These are phyloP conservation scores for Phyto melanocephala DNA, from an alignment of 2,888 invertebrate species.

Conservation along the genomic window DNA sequence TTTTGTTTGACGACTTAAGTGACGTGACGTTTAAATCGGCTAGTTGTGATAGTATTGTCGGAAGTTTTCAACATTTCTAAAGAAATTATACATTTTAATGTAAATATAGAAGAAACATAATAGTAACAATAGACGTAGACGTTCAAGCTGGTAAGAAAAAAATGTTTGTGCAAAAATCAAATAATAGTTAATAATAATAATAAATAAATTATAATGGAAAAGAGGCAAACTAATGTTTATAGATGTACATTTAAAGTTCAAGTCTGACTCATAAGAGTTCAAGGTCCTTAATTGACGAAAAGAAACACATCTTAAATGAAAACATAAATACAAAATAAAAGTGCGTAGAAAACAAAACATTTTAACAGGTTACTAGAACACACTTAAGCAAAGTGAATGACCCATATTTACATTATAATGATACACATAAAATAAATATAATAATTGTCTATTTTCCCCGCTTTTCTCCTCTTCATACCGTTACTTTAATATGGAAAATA, in stretches of 20 bases:
- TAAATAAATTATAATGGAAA: neutral
- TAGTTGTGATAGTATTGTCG: slow-evolving; percentile 57
- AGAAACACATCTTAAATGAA: neutral
- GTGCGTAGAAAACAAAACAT: neutral
- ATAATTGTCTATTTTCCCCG: too few relatives aligned
- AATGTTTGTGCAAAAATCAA: neutral
- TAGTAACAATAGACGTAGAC: neutral
- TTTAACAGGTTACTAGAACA: slow-evolving; percentile 50
- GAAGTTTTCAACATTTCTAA: slow-evolving; percentile 48
- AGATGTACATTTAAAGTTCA: slow-evolving; percentile 6
- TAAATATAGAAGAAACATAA: slow-evolving; percentile 12
- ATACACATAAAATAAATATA: neutral
- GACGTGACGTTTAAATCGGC: slow-evolving; percentile 49
- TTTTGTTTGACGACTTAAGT: slow-evolving; percentile 11
- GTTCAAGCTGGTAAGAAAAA: neutral
- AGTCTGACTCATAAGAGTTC: slow-evolving; percentile 53
- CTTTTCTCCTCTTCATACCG: too few relatives aligned
- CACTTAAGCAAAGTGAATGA: slow-evolving; percentile 49
- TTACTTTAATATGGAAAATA: slow-evolving; percentile 1
- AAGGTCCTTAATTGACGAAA: slow-evolving; percentile 17
- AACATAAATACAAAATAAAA: neutral
- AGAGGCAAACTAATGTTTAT: neutral
- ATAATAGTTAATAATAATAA: neutral
- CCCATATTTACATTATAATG: slow-evolving; percentile 30
- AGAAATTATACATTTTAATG: slow-evolving; percentile 37